phyloP scores from a whole-genome alignment of 2,797 vertebrate species.

The Pantherophis alleghaniensis region DNA sequence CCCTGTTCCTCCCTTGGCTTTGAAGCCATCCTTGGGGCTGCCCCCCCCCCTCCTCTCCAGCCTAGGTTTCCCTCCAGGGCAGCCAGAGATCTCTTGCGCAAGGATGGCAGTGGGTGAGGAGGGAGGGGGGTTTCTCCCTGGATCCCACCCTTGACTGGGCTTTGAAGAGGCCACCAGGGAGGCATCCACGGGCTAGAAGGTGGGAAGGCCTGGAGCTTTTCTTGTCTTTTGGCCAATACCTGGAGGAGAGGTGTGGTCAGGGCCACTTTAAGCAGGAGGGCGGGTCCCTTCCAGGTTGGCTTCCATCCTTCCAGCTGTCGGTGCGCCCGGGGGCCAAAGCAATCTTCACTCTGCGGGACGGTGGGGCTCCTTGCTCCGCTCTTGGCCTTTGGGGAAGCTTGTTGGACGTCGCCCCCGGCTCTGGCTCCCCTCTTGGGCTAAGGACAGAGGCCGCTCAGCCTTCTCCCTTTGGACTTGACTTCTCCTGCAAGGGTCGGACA shows the following conservation, averaged over 20 bases:
- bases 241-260: slow-evolving; percentile 34
- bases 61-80: neutral
- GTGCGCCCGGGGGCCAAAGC: fast-evolving
- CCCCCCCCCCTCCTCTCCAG: neutral
- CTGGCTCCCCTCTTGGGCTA: neutral
- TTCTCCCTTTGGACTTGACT: neutral
- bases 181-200: neutral
- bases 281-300: neutral
- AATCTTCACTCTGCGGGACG: neutral
- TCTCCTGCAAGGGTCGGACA: neutral
- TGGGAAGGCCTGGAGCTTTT: neutral
- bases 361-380: neutral
- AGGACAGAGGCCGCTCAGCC: neutral
- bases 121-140: too few relatives aligned
- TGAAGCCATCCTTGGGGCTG: neutral
- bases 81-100: neutral
- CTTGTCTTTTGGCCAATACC: slow-evolving; percentile 37
- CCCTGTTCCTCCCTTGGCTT: neutral
- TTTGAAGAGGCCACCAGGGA: neutral
- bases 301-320: neutral
- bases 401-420: neutral
- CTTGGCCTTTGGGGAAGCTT: neutral
- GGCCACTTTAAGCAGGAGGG: neutral
- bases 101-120: neutral
- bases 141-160: neutral